These are phyloP conservation scores for Synanthedon formicaeformis DNA, from an alignment of 2,888 invertebrate genomes.

Conservation along the genomic window DNA sequence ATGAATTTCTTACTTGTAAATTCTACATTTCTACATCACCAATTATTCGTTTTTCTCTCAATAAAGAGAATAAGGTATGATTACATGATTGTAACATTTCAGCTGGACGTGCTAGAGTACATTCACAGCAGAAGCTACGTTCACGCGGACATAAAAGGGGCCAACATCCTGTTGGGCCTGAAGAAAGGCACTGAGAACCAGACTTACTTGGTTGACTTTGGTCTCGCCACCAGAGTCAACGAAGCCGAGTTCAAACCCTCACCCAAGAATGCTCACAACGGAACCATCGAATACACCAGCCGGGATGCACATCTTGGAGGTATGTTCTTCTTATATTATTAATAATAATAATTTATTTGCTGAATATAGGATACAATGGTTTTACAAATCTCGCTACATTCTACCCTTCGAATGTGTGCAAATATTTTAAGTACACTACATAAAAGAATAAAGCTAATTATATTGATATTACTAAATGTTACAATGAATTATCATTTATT, in stretches of 20 bases:
- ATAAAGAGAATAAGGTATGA: background rate
- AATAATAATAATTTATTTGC: too few relatives aligned
- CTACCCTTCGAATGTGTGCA: too few relatives aligned
- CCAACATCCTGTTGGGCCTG: slow-evolving; percentile 87
- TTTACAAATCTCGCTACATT: too few relatives aligned
- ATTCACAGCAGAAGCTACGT: slow-evolving; percentile 92
- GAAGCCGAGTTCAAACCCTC: slow-evolving; percentile 88
- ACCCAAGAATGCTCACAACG: slow-evolving; percentile 94
- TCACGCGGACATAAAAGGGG: slow-evolving; percentile 96
- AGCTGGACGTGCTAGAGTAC: slow-evolving; percentile 92
- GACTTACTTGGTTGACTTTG: slow-evolving; percentile 93
- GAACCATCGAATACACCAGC: slow-evolving; percentile 96
- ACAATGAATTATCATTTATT: too few relatives aligned
- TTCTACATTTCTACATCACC: too few relatives aligned
- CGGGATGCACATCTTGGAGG: slow-evolving; percentile 95
- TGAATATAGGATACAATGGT: too few relatives aligned
- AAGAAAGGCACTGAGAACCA: slow-evolving; percentile 75
- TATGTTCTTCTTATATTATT: slow-evolving; percentile 31
- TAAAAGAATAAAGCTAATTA: too few relatives aligned
- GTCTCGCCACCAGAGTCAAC: slow-evolving; percentile 82
- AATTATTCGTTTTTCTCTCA: too few relatives aligned
- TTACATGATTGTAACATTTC: slow-evolving; percentile 21
- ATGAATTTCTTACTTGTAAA: too few relatives aligned
- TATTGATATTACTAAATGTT: too few relatives aligned
- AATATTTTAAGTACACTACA: too few relatives aligned